Evolutionary conservation across 2,797 vertebrate species (phyloP), one percentile per base, ranked within the genome.

Genomic region (Melanotaenia maccullochi): DNA sequence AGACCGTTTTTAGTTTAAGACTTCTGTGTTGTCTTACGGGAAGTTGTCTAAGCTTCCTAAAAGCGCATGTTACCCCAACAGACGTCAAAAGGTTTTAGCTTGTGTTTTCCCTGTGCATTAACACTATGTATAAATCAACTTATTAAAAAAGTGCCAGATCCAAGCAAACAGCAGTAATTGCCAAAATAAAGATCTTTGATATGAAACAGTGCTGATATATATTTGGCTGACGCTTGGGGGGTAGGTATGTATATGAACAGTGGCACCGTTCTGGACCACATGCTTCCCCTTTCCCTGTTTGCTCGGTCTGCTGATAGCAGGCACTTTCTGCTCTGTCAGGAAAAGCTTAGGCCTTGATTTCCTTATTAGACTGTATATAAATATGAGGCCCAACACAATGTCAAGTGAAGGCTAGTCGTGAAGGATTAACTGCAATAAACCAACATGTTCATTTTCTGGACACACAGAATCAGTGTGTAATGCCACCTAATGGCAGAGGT

Each of bases 161-260:
- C 81, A 79, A 80, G 89, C 83, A 91, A 92, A 93, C 84, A 89
- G 55, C 55, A 12, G 14, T 16, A 69, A 72, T 80, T 69, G 78
- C 85, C 85, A 89, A 91, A 88, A 88, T 88, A 88, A 90, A 87
- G 79, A 51, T 58, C 88, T 93, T 92, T 93, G 90, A 94, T 91
- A 88, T 82, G 73, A 87, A 85, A 82, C 84, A 42, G 83, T 84
- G 77, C 79, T 83, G 88, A 91, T 91, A 64, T 86, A 75, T 62
- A 72, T 84, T 78, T 89, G 73, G 75, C 75, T 42, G 68, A 38
- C 68, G 1, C 47, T 66, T 9, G 35, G 58, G 73, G 68, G 52
- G 56, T 49, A 47, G 77, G 81, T 69, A 78, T 76, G 59, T 64
- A 72, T 60, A 69, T 18, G 76, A 82, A 79, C 38, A 18, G 72